A percentile compares a stretch with the other conserved stretches of the same genome.
These are phyloP conservation scores for Megaceryle maxima DNA, from an alignment of 2,113 vertebrate genomes.

Conservation along the genomic window DNA sequence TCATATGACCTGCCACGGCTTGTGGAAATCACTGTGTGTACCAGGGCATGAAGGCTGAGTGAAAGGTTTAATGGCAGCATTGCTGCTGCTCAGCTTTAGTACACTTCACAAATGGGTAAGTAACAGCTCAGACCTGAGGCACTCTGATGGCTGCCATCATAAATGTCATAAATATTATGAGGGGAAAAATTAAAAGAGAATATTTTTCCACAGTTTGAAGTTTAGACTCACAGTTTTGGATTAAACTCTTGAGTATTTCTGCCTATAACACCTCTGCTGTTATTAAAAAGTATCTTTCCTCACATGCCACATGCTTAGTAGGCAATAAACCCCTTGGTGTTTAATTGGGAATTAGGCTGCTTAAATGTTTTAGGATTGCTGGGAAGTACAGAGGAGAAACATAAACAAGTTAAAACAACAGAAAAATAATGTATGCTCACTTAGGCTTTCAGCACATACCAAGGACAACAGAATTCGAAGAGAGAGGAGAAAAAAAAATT, in stretches of 20 bases:
- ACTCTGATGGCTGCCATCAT: neutral
- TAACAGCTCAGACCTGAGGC: neutral
- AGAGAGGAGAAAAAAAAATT: neutral
- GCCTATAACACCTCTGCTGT: neutral
- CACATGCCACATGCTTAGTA: rapidly evolving
- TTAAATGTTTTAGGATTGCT: neutral
- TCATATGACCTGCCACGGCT: neutral
- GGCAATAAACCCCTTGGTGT: neutral
- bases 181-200: neutral
- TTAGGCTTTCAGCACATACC: neutral
- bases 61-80: neutral
- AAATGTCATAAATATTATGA: neutral
- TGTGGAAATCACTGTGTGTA: neutral
- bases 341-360: neutral
- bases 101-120: neutral
- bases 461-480: neutral
- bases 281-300: neutral
- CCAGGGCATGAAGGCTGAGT: neutral
- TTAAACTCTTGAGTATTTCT: neutral
- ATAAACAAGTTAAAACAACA: neutral
- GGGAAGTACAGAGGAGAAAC: neutral
- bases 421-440: neutral
- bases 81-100: neutral
- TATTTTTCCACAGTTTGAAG: neutral
- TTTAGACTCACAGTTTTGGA: neutral